Percentiles rank a stretch among this genome's conserved stretches.
These are phyloP conservation scores for Numida meleagris DNA, from an alignment of 2,113 vertebrate genomes.

Conservation along the genomic window DNA sequence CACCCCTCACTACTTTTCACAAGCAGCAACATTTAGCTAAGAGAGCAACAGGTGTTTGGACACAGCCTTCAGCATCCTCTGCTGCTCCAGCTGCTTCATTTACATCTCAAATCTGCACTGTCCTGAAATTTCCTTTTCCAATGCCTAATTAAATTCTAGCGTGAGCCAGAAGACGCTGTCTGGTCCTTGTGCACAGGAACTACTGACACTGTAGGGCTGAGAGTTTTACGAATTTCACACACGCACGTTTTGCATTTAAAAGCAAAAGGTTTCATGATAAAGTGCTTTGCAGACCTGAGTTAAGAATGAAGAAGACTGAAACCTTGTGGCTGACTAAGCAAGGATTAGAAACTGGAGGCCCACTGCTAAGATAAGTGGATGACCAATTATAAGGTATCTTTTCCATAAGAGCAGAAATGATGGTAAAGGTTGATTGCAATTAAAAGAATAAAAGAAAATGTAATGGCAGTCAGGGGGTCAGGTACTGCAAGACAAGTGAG, in stretches of 20 bases:
- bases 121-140: not conserved
- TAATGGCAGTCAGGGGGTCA: not conserved
- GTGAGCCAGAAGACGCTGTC: not conserved
- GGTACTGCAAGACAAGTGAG: not conserved
- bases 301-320: not conserved
- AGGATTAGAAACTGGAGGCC: not conserved
- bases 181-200: not conserved
- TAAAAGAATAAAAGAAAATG: not conserved
- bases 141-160: not conserved
- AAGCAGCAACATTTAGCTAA: not conserved
- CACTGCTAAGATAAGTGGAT: not conserved
- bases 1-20: not conserved
- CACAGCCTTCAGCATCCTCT: not conserved
- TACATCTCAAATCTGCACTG: not conserved
- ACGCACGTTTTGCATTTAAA: not conserved
- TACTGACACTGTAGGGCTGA: not conserved
- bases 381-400: not conserved
- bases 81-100: fast-evolving
- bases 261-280: not conserved
- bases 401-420: not conserved
- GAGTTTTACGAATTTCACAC: not conserved
- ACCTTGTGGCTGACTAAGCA: not conserved
- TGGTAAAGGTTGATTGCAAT: not conserved
- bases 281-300: not conserved
- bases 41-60: not conserved